Evolutionary conservation across 2,113 vertebrate genomes (phyloP).

Genomic region (Eupsittula cactorum): DNA sequence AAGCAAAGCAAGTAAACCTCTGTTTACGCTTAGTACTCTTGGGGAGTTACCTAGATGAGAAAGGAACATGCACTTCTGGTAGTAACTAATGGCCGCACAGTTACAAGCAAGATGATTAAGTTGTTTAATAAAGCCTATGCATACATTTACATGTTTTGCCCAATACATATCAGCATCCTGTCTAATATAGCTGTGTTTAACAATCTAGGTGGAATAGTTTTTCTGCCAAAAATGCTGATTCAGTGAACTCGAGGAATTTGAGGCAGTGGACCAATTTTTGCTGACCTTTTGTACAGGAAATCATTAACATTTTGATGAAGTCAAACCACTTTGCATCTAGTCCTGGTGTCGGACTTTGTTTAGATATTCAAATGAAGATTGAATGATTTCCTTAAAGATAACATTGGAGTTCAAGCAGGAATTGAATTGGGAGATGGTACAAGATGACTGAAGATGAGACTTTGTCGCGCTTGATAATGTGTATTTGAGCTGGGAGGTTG

Average conservation of each 20-base stretch:
- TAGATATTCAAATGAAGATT: background rate
- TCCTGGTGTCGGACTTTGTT: background rate
- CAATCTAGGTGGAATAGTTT: background rate
- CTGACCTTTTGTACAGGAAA: background rate
- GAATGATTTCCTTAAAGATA: background rate
- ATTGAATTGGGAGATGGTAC: background rate
- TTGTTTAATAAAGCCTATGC: background rate
- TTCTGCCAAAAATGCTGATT: background rate
- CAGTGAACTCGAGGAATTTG: background rate
- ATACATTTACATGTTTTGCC: background rate
- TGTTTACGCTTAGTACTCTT: background rate
- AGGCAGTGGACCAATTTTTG: background rate
- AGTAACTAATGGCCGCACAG: background rate
- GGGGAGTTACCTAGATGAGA: background rate
- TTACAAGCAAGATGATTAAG: background rate
- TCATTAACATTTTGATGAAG: background rate
- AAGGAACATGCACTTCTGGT: background rate
- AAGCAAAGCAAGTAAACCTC: background rate
- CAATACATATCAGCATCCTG: background rate
- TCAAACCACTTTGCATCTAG: background rate
- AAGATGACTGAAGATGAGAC: background rate
- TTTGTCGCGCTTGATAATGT: background rate
- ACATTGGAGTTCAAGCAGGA: background rate
- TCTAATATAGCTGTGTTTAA: background rate
- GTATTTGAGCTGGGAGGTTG: background rate